Conservation (phyloP, 2,113 vertebrate genomes). For the Actenoides lindsayi region DNA sequence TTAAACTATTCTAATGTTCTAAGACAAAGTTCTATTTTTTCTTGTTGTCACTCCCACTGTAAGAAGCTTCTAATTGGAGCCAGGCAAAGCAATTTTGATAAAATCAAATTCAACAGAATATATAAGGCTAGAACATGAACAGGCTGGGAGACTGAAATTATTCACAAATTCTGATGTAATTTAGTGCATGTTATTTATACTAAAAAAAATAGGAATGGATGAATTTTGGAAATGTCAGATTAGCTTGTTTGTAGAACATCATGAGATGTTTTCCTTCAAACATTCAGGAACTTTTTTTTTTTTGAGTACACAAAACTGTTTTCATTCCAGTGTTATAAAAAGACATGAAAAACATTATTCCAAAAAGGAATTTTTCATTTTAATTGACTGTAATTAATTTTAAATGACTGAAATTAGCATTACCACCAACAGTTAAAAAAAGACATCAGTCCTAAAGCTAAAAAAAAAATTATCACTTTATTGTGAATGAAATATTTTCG, state of each 20-base stretch:
- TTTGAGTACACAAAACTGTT: neutral
- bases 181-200: neutral
- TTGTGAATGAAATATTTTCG: neutral
- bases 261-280: neutral
- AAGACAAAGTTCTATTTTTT: neutral
- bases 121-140: neutral
- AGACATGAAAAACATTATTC: neutral
- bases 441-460: neutral
- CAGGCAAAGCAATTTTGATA: neutral
- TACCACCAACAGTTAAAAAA: neutral
- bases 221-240: neutral
- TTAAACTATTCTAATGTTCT: neutral
- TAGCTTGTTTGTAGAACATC: neutral
- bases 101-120: neutral
- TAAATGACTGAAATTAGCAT: neutral
- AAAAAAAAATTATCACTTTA: neutral
- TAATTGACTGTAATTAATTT: neutral
- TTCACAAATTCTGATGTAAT: neutral
- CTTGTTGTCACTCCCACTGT: neutral
- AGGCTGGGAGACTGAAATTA: neutral
- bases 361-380: neutral
- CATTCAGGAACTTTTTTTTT: neutral
- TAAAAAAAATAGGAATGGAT: neutral
- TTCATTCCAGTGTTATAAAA: neutral
- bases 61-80: neutral